phyloP scores from a whole-genome alignment of 2,797 vertebrate genomes.

The Thripadectes ignobilis region DNA sequence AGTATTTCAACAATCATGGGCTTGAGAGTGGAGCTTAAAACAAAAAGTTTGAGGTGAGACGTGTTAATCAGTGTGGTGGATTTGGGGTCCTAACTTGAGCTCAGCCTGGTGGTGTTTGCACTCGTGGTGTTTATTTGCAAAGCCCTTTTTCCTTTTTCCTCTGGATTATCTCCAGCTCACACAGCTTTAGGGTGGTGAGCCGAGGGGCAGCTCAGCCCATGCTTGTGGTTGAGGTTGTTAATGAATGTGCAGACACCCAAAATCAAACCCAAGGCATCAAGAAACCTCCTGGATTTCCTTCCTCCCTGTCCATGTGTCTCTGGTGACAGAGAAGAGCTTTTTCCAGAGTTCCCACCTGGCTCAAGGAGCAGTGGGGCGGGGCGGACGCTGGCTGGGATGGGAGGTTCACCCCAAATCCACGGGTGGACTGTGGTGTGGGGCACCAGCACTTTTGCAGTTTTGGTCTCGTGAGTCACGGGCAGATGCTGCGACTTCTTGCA shows the following conservation, averaged over 20 bases:
- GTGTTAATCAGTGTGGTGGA: background rate
- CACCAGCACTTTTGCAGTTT: background rate
- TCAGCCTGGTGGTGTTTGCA: background rate
- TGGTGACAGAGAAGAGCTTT: background rate
- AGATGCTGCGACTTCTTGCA: background rate
- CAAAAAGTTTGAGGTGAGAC: background rate
- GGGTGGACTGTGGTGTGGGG: background rate
- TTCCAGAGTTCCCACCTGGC: background rate
- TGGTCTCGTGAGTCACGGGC: background rate
- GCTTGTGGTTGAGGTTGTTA: rapidly evolving
- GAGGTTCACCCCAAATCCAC: background rate
- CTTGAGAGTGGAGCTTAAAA: background rate
- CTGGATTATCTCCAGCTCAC: background rate
- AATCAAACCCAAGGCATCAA: background rate
- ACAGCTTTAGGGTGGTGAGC: background rate
- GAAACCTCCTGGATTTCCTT: background rate
- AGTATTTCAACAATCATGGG: background rate
- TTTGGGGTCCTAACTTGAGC: background rate
- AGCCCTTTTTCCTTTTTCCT: background rate
- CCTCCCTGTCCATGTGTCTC: background rate
- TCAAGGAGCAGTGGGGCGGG: background rate
- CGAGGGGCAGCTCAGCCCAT: background rate
- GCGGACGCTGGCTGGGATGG: background rate
- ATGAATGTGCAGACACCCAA: background rate
- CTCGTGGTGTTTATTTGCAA: background rate